Evolutionary conservation across 2,797 vertebrate genomes (phyloP).

Genomic region (Yasuhikotakia modesta): DNA sequence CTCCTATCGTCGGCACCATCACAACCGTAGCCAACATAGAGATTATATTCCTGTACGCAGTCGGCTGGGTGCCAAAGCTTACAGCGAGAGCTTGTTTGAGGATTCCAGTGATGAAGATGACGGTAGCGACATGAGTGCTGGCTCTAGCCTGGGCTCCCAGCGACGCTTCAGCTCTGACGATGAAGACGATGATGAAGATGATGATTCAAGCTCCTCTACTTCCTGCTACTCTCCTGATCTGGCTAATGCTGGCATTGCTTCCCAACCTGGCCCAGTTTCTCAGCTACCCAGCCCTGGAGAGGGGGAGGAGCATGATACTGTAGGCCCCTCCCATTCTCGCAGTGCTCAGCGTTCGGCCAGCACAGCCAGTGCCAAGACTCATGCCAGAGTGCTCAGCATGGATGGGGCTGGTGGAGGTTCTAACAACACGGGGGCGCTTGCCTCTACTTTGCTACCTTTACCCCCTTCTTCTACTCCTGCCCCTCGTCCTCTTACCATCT

Average conservation of each 20-base stretch:
- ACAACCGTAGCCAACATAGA: constrained; percentile 79
- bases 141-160: constrained; percentile 87
- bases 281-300: constrained; percentile 72
- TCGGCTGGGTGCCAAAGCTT: constrained; percentile 82
- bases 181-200: constrained; percentile 74
- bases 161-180: constrained; percentile 84
- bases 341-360: constrained; percentile 87
- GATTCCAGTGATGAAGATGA: constrained; percentile 85
- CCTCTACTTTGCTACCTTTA: constrained; percentile 70
- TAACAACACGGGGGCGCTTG: constrained; percentile 64
- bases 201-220: constrained; percentile 86
- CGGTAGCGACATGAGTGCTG: constrained; percentile 86
- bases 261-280: constrained; percentile 65
- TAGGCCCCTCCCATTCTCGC: constrained; percentile 76
- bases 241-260: constrained; percentile 69
- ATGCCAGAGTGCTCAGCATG: constrained; percentile 89
- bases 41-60: constrained; percentile 83
- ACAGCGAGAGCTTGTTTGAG: constrained; percentile 85
- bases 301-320: constrained; percentile 66
- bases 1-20: constrained; percentile 76
- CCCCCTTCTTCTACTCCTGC: constrained; percentile 73
- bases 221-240: constrained; percentile 89
- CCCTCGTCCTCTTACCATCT: constrained; percentile 79
- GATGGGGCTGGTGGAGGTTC: constrained; percentile 81
- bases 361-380: constrained; percentile 89